Percentiles rank a stretch among this genome's conserved stretches.
Conservation (phyloP, 1,140 invertebrate species). For the Colletes latitarsis region DNA sequence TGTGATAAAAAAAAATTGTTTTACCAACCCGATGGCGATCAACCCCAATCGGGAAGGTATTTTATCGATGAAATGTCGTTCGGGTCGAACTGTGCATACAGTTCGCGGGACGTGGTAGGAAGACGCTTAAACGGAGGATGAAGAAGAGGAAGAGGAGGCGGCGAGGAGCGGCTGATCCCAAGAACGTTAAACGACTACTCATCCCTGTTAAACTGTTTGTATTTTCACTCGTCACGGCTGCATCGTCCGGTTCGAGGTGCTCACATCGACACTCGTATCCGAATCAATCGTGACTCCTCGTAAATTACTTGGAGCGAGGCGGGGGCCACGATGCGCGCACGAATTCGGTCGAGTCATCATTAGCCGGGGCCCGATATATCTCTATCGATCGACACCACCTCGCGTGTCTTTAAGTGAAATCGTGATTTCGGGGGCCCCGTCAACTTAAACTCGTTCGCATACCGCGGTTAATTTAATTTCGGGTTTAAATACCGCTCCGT, state of each 20-base stretch:
- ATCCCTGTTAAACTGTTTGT: constrained; percentile 80
- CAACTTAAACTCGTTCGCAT: not conserved
- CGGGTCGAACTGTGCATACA: not conserved
- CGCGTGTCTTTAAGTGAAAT: constrained; percentile 69
- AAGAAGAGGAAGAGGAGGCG: constrained; percentile 13
- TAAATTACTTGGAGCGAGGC: constrained; percentile 54
- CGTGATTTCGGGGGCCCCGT: constrained; percentile 33
- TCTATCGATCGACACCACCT: constrained; percentile 74
- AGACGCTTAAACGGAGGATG: not conserved
- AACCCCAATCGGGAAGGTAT: too few species aligned
- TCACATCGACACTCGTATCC: constrained; percentile 72
- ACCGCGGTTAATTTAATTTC: constrained; percentile 48
- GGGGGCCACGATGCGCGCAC: constrained; percentile 3
- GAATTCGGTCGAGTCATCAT: constrained; percentile 72
- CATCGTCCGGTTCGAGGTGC: constrained; percentile 66
- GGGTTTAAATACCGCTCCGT: not conserved
- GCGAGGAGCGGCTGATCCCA: constrained; percentile 61
- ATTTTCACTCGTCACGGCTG: constrained; percentile 79
- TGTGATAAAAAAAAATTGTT: too few species aligned
- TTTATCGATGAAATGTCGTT: not conserved
- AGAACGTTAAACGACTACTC: constrained; percentile 77
- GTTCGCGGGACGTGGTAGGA: constrained; percentile 24
- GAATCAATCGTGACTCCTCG: constrained; percentile 71
- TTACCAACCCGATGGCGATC: too few species aligned
- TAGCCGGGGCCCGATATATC: constrained; percentile 70